Evolutionary conservation across 2,888 invertebrate species (phyloP).

Genomic region (Synergus laeviventris): DNA sequence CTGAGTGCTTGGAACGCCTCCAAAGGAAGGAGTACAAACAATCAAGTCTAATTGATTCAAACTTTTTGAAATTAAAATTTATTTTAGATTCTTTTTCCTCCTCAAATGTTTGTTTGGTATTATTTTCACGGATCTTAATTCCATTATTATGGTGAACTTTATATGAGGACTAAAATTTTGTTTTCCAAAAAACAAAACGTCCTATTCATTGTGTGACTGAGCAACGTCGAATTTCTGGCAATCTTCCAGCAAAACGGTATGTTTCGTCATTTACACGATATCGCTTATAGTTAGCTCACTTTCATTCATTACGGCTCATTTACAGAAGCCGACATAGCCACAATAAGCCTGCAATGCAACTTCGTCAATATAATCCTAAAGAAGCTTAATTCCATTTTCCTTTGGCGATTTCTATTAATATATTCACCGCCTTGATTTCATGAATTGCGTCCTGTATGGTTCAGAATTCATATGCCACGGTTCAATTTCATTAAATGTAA

Average conservation of each 20-base stretch:
- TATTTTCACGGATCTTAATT: too few species aligned
- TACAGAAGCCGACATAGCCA: slow-evolving; percentile 39
- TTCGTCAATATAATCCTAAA: slow-evolving; percentile 4
- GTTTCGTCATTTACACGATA: slow-evolving; percentile 50
- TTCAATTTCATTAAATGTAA: neutral
- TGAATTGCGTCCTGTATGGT: neutral
- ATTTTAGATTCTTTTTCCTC: neutral
- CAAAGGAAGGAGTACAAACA: slow-evolving; percentile 26
- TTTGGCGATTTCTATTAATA: neutral
- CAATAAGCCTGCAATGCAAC: neutral
- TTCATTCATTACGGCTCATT: slow-evolving; percentile 65
- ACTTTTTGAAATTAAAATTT: neutral
- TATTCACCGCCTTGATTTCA: neutral
- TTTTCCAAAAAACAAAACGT: slow-evolving; percentile 46
- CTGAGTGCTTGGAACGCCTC: slow-evolving; percentile 29
- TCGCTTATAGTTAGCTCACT: slow-evolving; percentile 50
- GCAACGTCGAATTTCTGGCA: slow-evolving; percentile 55
- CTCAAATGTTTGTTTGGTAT: too few species aligned
- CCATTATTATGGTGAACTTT: too few species aligned
- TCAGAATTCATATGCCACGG: neutral
- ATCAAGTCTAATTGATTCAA: slow-evolving; percentile 29
- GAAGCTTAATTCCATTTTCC: slow-evolving; percentile 6
- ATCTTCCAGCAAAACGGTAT: slow-evolving; percentile 55
- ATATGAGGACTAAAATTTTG: neutral
- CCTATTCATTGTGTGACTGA: slow-evolving; percentile 53